Evolutionary conservation across 2,113 vertebrate species (phyloP).

Genomic region (Melanostigma gelatinosum): DNA sequence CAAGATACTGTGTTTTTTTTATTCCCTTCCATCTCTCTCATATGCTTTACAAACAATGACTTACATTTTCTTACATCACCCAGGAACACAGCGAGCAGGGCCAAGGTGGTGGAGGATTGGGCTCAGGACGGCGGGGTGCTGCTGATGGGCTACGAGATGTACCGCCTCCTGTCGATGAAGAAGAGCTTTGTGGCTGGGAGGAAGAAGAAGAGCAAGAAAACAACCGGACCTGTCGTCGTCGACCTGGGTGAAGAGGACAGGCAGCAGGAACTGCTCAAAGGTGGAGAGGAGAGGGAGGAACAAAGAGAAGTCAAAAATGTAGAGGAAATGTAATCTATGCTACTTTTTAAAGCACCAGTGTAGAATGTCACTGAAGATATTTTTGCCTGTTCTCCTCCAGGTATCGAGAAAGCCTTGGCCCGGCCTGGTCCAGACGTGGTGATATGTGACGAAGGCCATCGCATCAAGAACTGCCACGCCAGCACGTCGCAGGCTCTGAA

Average conservation of each 20-base stretch:
- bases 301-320: background rate
- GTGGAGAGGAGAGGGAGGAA: background rate
- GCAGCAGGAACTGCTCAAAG: slow-evolving; percentile 95
- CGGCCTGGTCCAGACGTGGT: slow-evolving; percentile 96
- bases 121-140: slow-evolving; percentile 91
- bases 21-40: background rate
- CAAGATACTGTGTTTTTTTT: background rate
- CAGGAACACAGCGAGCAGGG: slow-evolving; percentile 91
- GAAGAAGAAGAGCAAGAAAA: slow-evolving; percentile 94
- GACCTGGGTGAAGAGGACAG: slow-evolving; percentile 94
- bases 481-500: slow-evolving; percentile 98
- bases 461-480: slow-evolving; percentile 99
- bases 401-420: slow-evolving; percentile 94
- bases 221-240: slow-evolving; percentile 87
- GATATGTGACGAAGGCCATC: slow-evolving; percentile 98
- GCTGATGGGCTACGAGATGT: slow-evolving; percentile 98
- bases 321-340: background rate
- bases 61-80: background rate
- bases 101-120: slow-evolving; percentile 94
- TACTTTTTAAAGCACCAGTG: background rate
- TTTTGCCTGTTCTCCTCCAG: slow-evolving; percentile 69
- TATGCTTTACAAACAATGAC: background rate
- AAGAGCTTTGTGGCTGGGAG: slow-evolving; percentile 92
- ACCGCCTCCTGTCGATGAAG: slow-evolving; percentile 95
- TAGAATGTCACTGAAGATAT: background rate